Percentiles rank a stretch among this genome's conserved stretches.
Conservation (phyloP, 1,140 invertebrate genomes). For the Sitophilus oryzae region DNA sequence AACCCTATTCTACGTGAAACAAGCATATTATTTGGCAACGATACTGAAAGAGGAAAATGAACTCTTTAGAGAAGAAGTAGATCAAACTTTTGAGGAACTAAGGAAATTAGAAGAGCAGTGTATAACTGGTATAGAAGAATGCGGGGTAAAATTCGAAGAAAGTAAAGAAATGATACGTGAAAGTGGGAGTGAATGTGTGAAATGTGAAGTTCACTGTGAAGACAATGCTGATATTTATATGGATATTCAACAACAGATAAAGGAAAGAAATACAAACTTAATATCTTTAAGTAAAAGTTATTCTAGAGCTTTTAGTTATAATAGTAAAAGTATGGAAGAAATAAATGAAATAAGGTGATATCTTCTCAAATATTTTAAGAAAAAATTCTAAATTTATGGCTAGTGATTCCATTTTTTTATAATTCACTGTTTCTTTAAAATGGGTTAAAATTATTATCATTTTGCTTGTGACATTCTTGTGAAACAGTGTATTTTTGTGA, state of each 20-base stretch:
- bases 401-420: too few species aligned
- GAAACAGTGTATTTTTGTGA: too few species aligned
- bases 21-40: slow-evolving; percentile 58
- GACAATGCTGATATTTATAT: not conserved
- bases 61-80: slow-evolving; percentile 42
- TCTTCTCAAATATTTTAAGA: too few species aligned
- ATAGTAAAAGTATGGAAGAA: not conserved
- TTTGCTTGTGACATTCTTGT: too few species aligned
- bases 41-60: slow-evolving; percentile 54
- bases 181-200: too few species aligned
- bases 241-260: slow-evolving; percentile 14
- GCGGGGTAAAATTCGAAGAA: not conserved
- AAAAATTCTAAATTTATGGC: too few species aligned
- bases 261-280: slow-evolving; percentile 15
- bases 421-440: too few species aligned
- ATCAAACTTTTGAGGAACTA: slow-evolving; percentile 11
- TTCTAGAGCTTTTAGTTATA: slow-evolving; percentile 9
- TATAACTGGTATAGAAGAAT: not conserved
- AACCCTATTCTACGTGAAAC: slow-evolving; percentile 60
- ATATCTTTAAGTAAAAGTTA: slow-evolving; percentile 10
- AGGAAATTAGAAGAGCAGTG: slow-evolving; percentile 10
- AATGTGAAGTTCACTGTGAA: too few species aligned
- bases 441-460: too few species aligned
- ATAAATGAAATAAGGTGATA: too few species aligned
- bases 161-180: too few species aligned